phyloP scores from a whole-genome alignment of 1,140 invertebrate species.

The Heliconius hermathena region DNA sequence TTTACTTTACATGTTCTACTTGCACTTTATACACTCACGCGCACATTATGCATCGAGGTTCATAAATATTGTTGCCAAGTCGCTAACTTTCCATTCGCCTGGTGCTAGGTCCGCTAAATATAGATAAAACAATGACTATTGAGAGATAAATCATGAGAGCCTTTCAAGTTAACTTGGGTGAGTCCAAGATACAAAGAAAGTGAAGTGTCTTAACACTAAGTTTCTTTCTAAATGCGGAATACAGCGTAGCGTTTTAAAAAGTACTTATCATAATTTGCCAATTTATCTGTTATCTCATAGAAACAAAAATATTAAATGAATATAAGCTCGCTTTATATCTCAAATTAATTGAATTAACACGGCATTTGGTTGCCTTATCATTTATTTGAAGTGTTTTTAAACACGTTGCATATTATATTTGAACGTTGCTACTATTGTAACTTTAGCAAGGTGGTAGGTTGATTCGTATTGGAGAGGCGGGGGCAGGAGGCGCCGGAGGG shows the following conservation, averaged over 20 bases:
- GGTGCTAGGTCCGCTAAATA: constrained; percentile 72
- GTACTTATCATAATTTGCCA: neutral
- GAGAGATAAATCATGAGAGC: constrained; percentile 58
- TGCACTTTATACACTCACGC: neutral
- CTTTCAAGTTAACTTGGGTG: neutral
- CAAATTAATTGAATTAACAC: neutral
- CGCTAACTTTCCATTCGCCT: constrained; percentile 78
- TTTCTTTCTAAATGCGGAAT: too few species aligned
- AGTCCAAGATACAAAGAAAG: neutral
- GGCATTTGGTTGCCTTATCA: constrained; percentile 56
- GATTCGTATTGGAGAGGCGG: constrained; percentile 60
- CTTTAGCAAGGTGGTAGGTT: constrained; percentile 54
- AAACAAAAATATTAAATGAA: neutral
- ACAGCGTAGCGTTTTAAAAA: too few species aligned
- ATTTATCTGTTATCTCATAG: neutral
- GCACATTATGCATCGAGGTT: constrained; percentile 48
- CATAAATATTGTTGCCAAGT: constrained; percentile 68
- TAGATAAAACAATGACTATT: constrained; percentile 69
- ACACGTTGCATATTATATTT: constrained; percentile 45
- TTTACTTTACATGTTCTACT: neutral
- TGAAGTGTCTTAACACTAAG: neutral
- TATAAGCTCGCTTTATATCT: neutral
- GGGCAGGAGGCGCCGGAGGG: constrained; percentile 71
- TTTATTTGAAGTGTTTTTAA: constrained; percentile 60
- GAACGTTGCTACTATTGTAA: constrained; percentile 51